A percentile compares a stretch with the other conserved stretches of the same genome.
phyloP scores from a whole-genome alignment of 2,888 invertebrate species.

The Megalurothrips usitatus region DNA sequence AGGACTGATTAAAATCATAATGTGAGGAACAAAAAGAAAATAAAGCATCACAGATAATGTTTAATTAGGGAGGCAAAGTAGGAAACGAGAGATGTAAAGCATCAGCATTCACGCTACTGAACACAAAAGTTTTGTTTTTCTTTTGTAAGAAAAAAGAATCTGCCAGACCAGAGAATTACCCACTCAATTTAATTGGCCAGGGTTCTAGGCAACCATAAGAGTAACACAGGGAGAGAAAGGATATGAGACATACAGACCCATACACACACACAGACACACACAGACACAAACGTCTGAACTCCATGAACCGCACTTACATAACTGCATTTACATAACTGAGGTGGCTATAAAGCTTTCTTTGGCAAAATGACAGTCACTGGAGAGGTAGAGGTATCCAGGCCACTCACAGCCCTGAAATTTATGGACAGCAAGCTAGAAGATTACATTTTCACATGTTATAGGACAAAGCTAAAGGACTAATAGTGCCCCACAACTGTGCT shows the following conservation, averaged over 20 bases:
- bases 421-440: not conserved
- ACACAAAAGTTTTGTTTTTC: no score
- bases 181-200: not conserved
- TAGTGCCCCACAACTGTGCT: not conserved
- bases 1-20: not conserved
- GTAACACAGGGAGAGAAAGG: not conserved
- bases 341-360: slow-evolving; percentile 17
- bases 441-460: not conserved
- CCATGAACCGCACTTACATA: not conserved
- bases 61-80: not conserved
- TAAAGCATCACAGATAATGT: slow-evolving; percentile 20
- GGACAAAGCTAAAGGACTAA: not conserved
- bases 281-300: not conserved
- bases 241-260: not conserved
- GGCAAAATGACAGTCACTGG: slow-evolving; percentile 15
- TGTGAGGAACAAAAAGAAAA: not conserved
- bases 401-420: slow-evolving; percentile 7
- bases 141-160: not conserved
- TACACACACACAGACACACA: not conserved
- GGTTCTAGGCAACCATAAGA: not conserved
- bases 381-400: not conserved
- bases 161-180: not conserved
- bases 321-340: not conserved
- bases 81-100: not conserved
- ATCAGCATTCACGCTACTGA: not conserved